Evolutionary conservation across 2,113 vertebrate species (phyloP).

Genomic region (Semnornis frantzii): DNA sequence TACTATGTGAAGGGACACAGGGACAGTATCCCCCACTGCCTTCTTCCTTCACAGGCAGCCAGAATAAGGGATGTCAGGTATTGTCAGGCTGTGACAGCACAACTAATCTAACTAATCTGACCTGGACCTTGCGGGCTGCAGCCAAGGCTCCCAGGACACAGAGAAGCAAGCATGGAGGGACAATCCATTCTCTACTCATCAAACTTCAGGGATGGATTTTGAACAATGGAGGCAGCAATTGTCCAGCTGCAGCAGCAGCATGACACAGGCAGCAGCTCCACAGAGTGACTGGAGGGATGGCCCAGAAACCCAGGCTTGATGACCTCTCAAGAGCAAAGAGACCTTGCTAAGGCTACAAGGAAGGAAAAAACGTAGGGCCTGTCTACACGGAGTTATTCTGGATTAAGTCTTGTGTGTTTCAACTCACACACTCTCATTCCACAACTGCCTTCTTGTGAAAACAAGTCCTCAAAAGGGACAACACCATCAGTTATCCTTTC

Average conservation of each 20-base stretch:
- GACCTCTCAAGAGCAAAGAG: neutral
- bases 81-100: neutral
- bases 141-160: neutral
- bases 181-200: neutral
- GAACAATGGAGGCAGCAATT: neutral
- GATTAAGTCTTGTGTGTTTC: neutral
- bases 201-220: neutral
- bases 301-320: rapidly evolving
- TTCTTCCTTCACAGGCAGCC: neutral
- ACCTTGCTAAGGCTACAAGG: neutral
- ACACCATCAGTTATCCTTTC: neutral
- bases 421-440: neutral
- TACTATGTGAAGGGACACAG: neutral
- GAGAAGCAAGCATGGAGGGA: neutral
- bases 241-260: neutral
- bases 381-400: neutral
- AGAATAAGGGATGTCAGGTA: neutral
- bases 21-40: neutral
- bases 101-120: neutral
- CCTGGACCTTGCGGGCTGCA: neutral
- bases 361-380: neutral
- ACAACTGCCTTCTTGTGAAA: neutral
- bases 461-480: neutral
- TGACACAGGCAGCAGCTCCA: neutral
- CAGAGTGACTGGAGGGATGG: rapidly evolving